Evolutionary conservation across 2,113 vertebrate genomes (phyloP), one percentile per base, ranked within the genome.

Genomic region (Naja naja): DNA sequence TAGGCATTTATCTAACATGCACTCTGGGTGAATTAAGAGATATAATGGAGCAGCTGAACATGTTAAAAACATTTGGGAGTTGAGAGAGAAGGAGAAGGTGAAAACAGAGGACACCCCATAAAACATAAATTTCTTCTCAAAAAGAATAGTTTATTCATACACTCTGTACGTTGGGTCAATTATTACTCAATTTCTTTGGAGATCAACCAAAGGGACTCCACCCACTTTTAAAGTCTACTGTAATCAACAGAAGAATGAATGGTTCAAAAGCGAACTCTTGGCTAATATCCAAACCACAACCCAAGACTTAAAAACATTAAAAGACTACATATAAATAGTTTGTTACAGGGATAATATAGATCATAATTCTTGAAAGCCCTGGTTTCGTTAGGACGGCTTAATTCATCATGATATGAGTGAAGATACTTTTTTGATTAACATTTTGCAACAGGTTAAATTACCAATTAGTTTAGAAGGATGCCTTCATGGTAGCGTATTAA

Each of bases 131-230:
- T 97, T 96, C 96, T 97, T 96, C 96, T 5, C 95, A 95, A 96
- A 96, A 97, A 97, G 97, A 98, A 97, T 98, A 98, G 97, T 97
- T 97, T 98, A 98, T 97, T 97, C 96, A 97, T 98, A 97, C 94
- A 96, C 96, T 97, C 97, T 98, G 98, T 98, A 98, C 97, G 97
- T 98, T 97, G 97, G 97, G 97, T 98, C 98, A 98, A 96, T 97
- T 97, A 96, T 98, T 98, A 98, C 97, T 98, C 97, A 98, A 97
- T 98, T 97, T 97, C 95, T 97, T 96, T 98, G 97, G 98, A 98
- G 91, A 95, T 90, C 69, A 94, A 97, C 97, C 98, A 98, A 98
- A 97, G 54, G 89, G 94, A 74, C 97, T 97, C 97, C 97, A 97
- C 98, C 98, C 97, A 97, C 96, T 96, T 95, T 92, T 96, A 94